Evolutionary conservation across 2,797 vertebrate genomes (phyloP).

Genomic region (Trachurus trachurus): DNA sequence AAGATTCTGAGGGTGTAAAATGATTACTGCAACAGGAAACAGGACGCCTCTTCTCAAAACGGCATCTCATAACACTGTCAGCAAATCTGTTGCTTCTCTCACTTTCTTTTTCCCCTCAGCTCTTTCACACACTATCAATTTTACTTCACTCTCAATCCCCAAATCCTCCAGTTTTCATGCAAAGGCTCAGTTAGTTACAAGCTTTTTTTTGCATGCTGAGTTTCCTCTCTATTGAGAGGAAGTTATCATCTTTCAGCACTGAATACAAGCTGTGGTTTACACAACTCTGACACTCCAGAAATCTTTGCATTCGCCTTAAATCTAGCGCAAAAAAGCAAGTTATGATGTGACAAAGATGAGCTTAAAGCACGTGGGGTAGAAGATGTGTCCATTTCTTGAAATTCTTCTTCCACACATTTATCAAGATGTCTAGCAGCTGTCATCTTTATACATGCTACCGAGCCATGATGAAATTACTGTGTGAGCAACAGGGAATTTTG

Average conservation of each 20-base stretch:
- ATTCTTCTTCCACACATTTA: conserved; percentile 66
- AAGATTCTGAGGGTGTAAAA: conserved; percentile 67
- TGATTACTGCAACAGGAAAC: conserved; percentile 79
- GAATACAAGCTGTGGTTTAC: conserved; percentile 54
- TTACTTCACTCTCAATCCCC: conserved; percentile 72
- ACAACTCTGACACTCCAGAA: conserved; percentile 46
- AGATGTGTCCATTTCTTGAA: conserved; percentile 35
- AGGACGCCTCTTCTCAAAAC: conserved; percentile 77
- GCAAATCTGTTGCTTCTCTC: conserved; percentile 73
- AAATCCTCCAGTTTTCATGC: conserved; percentile 77
- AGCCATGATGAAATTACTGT: conserved; percentile 38
- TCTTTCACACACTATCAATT: conserved; percentile 78
- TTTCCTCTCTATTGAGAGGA: conserved; percentile 64
- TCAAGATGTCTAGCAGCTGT: conserved; percentile 66
- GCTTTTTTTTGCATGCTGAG: conserved; percentile 56
- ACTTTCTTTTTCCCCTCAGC: conserved; percentile 71
- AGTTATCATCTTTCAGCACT: conserved; percentile 55
- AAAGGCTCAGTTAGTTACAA: conserved; percentile 72
- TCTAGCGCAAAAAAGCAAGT: conserved; percentile 50
- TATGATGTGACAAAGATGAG: conserved; percentile 16
- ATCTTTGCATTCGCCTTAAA: conserved; percentile 34
- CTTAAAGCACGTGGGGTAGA: conserved; percentile 21
- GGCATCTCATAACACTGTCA: conserved; percentile 73
- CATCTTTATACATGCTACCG: conserved; percentile 49
- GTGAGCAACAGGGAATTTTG: conserved; percentile 45